phyloP scores from a whole-genome alignment of 2,888 invertebrate species.

The Agrotis puta region DNA sequence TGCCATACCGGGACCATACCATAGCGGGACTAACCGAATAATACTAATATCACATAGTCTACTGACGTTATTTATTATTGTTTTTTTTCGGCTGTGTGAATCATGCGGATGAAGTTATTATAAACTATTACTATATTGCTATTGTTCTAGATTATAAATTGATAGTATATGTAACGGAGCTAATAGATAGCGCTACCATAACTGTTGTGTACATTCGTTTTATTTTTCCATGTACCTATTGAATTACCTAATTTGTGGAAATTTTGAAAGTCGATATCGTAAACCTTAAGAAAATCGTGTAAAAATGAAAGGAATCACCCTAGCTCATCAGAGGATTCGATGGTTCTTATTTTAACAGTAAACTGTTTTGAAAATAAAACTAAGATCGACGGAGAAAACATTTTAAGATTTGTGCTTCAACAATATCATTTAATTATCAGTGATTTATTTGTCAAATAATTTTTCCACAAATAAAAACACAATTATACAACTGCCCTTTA shows the following conservation, averaged over 20 bases:
- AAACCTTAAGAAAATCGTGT: background rate
- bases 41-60: conserved; percentile 21
- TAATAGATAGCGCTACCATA: background rate
- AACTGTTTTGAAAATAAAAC: background rate
- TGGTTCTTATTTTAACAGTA: background rate
- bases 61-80: conserved; percentile 35
- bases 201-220: background rate
- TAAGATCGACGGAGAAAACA: background rate
- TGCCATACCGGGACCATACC: too few species aligned
- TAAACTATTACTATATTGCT: conserved; percentile 34
- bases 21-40: too few species aligned
- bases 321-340: background rate
- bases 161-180: background rate
- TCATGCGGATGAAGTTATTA: conserved; percentile 55
- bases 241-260: background rate
- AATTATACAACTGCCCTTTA: conserved; percentile 6
- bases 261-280: background rate
- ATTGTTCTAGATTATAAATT: conserved; percentile 48
- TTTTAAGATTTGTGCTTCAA: background rate
- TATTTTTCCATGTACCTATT: conserved; percentile 16
- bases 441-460: background rate
- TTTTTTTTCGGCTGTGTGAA: conserved; percentile 44
- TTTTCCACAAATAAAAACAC: background rate
- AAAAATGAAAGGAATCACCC: background rate
- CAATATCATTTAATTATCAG: background rate